These are phyloP conservation scores for Rattus rattus DNA, from an alignment of 2,113 vertebrate genomes.

Conservation along the genomic window DNA sequence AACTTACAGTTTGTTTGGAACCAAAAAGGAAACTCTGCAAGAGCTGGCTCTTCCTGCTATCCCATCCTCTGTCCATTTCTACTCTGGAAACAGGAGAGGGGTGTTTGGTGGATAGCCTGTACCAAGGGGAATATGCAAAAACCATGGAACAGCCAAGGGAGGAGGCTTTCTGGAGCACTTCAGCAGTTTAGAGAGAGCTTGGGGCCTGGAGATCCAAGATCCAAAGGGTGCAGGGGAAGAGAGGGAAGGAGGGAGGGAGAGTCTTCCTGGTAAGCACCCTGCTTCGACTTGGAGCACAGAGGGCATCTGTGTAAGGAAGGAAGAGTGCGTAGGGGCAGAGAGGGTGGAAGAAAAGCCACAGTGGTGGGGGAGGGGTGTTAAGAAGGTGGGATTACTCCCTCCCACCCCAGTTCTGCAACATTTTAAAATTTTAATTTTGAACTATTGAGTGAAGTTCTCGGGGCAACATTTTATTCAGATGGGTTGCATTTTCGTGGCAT, in stretches of 20 bases:
- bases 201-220: neutral
- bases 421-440: conserved; percentile 36
- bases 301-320: neutral
- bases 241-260: too few relatives aligned
- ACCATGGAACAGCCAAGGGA: fast-evolving
- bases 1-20: neutral
- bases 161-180: fast-evolving
- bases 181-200: neutral
- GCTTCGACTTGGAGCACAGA: neutral
- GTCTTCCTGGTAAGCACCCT: fast-evolving
- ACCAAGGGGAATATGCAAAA: neutral
- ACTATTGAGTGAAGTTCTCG: conserved; percentile 2
- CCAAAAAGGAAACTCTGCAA: neutral
- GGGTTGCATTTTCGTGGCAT: conserved; percentile 1
- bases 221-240: fast-evolving
- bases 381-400: neutral
- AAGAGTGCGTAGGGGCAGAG: too few relatives aligned
- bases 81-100: neutral
- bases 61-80: fast-evolving
- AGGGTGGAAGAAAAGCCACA: fast-evolving
- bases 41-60: neutral
- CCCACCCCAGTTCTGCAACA: neutral
- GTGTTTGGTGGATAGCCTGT: fast-evolving
- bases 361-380: too few relatives aligned
- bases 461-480: conserved; percentile 55